Conservation (phyloP, 1,140 invertebrate genomes). For the Tribolium madens region DNA sequence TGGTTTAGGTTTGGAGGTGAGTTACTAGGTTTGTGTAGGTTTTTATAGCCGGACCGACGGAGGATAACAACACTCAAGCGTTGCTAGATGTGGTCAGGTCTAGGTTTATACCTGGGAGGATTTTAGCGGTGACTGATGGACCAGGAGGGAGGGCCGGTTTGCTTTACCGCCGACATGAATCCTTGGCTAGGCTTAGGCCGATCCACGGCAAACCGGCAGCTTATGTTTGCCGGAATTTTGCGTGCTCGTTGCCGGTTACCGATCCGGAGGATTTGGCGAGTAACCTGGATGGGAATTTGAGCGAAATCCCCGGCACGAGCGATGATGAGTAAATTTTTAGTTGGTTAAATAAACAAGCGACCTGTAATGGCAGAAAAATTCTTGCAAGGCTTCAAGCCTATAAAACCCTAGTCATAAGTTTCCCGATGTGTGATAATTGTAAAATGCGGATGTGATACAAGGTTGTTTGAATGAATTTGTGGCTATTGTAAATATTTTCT, state of each 20-base stretch:
- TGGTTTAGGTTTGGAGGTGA: neutral
- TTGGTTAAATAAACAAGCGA: neutral
- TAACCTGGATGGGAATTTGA: slow-evolving; percentile 68
- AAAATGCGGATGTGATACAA: slow-evolving; percentile 12
- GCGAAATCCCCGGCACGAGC: neutral
- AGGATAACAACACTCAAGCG: slow-evolving; percentile 75
- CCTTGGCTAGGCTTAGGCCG: slow-evolving; percentile 58
- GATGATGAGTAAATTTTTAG: neutral
- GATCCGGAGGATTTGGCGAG: slow-evolving; percentile 75
- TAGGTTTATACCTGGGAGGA: slow-evolving; percentile 77
- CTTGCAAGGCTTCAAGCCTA: neutral
- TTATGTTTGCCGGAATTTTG: slow-evolving; percentile 84
- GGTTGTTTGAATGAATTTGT: slow-evolving; percentile 9
- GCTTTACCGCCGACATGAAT: slow-evolving; percentile 59
- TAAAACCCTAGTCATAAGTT: slow-evolving; percentile 20
- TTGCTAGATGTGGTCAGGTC: slow-evolving; percentile 76
- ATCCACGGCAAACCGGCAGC: slow-evolving; percentile 75
- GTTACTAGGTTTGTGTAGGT: slow-evolving; percentile 68
- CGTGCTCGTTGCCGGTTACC: slow-evolving; percentile 84
- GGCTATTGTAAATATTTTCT: slow-evolving; percentile 12
- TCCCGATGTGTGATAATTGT: slow-evolving; percentile 4
- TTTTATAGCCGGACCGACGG: slow-evolving; percentile 74
- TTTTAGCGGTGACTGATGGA: slow-evolving; percentile 77
- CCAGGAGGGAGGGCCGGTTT: slow-evolving; percentile 64
- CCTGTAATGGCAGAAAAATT: neutral